Evolutionary conservation across 2,113 vertebrate genomes (phyloP), one percentile per base, ranked within the genome.

Genomic region (Chloropsis cyanopogon): DNA sequence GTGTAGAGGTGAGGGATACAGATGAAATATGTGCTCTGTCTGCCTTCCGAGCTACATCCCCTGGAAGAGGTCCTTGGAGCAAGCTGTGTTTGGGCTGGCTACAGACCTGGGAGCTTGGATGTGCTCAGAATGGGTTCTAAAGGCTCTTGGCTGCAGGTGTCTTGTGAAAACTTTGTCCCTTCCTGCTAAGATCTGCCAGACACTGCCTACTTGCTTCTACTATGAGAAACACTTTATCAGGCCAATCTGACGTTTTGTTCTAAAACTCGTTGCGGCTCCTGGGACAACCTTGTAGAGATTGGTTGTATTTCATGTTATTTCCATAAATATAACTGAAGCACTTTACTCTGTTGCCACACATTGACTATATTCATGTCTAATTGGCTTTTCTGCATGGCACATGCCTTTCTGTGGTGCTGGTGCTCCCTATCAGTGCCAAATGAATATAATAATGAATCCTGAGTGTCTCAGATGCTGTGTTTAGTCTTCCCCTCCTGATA

Each of bases 1-100:
- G 16, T 0, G 0, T 19, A 59, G 71, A 44, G 3, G 16, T 35
- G 42, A 69, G 19, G 7, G 10, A 37, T 28, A 22, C 1, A 2
- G 8, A 56, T 68, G 31, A 64, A 68, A 41, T 11, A 33, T 14
- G 10, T 79, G 28, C 21, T 46, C 65, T 75, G 23, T 23, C 31
- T 81, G 23, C 42, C 22, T 64, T 41, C 57, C 2, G 10, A 86
- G 49, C n/a, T 80, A 29, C 28, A 28, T 44, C 19, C 24, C 6
- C 10, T 60, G 46, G 49, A 76, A 59, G 39, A 59, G 5, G 11
- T 59, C 0, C 1, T 24, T 41, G 44, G 13, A 49, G 28, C 17
- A 86, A 81, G 8, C 10, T 75, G 4, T 31, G 13, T 75, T 82
- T 64, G 33, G 28, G 44, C 60, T 86, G 39, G 71, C 28, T 8